Conservation (phyloP, 2,888 invertebrate genomes). For the Prosapia bicincta region DNA sequence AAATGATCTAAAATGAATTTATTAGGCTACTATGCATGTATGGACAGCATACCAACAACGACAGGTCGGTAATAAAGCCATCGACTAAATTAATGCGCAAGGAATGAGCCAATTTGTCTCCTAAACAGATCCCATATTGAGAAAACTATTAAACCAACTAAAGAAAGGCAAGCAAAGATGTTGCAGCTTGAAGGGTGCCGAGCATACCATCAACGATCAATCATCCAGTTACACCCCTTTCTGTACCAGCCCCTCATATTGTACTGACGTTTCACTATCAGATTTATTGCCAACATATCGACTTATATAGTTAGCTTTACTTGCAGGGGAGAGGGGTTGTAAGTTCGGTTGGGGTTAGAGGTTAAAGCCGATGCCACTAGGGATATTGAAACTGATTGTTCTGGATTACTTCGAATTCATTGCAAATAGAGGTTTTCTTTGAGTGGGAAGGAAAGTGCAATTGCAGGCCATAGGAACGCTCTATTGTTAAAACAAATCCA, state of each 20-base stretch:
- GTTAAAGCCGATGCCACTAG: no score
- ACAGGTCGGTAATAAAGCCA: no score
- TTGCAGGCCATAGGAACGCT: no score
- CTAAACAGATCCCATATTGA: neutral
- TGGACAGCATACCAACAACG: no score
- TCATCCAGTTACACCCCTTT: neutral
- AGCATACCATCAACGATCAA: neutral
- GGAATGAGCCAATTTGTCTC: neutral
- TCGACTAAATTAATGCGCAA: neutral
- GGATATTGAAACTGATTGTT: no score
- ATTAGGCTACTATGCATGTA: no score
- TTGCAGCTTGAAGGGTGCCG: neutral
- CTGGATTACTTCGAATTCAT: no score
- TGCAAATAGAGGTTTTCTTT: no score
- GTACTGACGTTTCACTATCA: neutral
- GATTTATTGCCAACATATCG: neutral
- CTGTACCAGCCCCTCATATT: constrained; percentile 2
- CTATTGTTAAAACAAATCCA: no score
- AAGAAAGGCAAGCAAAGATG: neutral
- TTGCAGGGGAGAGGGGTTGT: neutral
- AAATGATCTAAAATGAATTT: no score
- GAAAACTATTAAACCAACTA: neutral
- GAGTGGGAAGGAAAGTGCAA: no score
- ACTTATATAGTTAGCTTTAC: neutral
- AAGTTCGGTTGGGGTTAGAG: neutral